Base-by-base conservation (phyloP, 2,888 invertebrate genomes). In the Eupithecia pulchellata region DNA sequence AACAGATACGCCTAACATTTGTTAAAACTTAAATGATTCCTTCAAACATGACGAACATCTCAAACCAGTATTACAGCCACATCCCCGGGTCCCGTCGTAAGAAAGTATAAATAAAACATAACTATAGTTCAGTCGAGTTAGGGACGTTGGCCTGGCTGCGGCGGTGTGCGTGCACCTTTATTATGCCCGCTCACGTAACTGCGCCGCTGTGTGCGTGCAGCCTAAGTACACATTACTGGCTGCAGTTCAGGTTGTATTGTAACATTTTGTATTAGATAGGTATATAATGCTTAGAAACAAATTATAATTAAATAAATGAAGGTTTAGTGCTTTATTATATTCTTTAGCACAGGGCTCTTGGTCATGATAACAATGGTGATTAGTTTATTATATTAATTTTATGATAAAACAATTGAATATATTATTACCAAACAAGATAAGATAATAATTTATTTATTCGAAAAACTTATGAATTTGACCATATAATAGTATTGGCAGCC, bases 71-170 rank as follows among this genome's bases (percentile, higher is more conserved):
- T 80, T 84, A 79, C 90, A 65, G 52, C 84, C 77, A 75, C 86
- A 66, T 86, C 69, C 80, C 71, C 72, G 75, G 82, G 82, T 81
- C 86, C 85, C 87, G 82, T 75, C 29, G 75, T 89, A 92, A 92
- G 93, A 93, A 92, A 93, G 92, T 92, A 93, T 93, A 93, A 93
- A 94, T 92, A 93, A 93, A 93, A 93, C 92, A 92, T 91, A 90
- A 92, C 88, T 88, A 91, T 86, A 81, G 82, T 65, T 74, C 75
- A 81, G 82, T 82, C 83, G 83, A 80, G 86, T 83, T 84, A 87
- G 92, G 93, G 93, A 92, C 93, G 92, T 91, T 93, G 93, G 89
- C 92, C 93, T 70, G 76, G 39, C 64, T 52, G 87, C 84, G 89
- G 83, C 86, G 72, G 91, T 85, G 85, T 75, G 79, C 79, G 84